These are phyloP conservation scores for Chelon auratus DNA, from an alignment of 2,797 vertebrate genomes.

Conservation along the genomic window DNA sequence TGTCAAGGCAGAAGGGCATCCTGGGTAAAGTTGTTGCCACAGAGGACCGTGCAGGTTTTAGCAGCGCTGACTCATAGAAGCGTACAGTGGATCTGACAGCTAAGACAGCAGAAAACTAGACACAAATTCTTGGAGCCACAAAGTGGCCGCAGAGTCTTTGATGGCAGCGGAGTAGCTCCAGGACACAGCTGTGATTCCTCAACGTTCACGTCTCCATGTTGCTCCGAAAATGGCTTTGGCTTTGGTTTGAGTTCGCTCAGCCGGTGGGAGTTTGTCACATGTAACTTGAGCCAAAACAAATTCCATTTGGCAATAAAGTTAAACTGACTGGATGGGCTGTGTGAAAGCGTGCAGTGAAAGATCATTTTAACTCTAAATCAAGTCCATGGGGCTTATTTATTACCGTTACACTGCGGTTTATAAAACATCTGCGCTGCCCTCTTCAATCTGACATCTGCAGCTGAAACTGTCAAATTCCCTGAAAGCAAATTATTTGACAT, in stretches of 20 bases:
- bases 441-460: too few relatives aligned
- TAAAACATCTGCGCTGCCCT: too few relatives aligned
- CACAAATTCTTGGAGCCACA: background rate
- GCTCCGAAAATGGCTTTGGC: background rate
- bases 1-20: slow-evolving; percentile 4
- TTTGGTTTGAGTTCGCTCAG: background rate
- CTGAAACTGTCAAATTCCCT: too few relatives aligned
- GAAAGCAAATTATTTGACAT: too few relatives aligned
- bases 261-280: too few relatives aligned
- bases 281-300: too few relatives aligned
- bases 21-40: slow-evolving; percentile 16
- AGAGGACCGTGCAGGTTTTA: slow-evolving; percentile 19
- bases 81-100: slow-evolving; percentile 34
- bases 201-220: background rate
- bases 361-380: too few relatives aligned
- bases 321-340: too few relatives aligned
- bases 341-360: too few relatives aligned
- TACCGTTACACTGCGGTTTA: too few relatives aligned
- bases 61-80: slow-evolving; percentile 41
- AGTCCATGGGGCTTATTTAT: too few relatives aligned
- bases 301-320: too few relatives aligned
- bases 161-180: background rate
- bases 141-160: slow-evolving; percentile 1
- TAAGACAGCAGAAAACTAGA: background rate
- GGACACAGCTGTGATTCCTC: background rate